These are phyloP conservation scores for Nesoenas mayeri DNA, from an alignment of 2,113 vertebrate genomes.

Conservation along the genomic window DNA sequence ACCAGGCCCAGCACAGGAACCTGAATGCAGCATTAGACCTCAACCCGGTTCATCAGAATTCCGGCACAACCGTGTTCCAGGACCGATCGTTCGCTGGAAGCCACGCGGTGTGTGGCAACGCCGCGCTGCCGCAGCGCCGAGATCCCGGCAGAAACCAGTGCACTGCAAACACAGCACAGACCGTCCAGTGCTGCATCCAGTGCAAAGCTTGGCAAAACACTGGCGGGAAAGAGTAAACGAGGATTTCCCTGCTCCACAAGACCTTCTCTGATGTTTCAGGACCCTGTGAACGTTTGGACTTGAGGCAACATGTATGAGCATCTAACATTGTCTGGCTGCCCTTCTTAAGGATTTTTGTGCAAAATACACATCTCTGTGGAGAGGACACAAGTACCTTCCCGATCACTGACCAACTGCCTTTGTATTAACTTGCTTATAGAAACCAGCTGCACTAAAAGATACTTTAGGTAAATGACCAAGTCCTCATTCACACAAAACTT, in stretches of 20 bases:
- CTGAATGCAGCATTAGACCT: neutral
- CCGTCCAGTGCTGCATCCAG: neutral
- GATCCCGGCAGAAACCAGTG: neutral
- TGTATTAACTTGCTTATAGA: neutral
- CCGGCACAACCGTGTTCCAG: neutral
- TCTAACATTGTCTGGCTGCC: neutral
- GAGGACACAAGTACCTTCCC: neutral
- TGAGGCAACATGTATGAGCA: neutral
- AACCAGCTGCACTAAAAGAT: neutral
- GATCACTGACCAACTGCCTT: neutral
- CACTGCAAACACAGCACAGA: neutral
- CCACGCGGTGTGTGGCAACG: accelerated
- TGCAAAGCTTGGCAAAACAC: too few species aligned
- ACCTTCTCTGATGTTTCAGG: neutral
- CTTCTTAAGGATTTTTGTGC: neutral
- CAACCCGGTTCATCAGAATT: neutral
- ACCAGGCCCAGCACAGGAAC: neutral
- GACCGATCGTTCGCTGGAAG: neutral
- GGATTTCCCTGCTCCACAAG: neutral
- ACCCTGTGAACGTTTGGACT: neutral
- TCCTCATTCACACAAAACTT: neutral
- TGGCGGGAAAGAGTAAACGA: too few species aligned
- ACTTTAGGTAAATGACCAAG: neutral
- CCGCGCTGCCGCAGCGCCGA: neutral
- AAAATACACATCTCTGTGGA: neutral